These are phyloP conservation scores for Cryptocephalus moraei DNA, from an alignment of 2,888 invertebrate species.

Conservation along the genomic window DNA sequence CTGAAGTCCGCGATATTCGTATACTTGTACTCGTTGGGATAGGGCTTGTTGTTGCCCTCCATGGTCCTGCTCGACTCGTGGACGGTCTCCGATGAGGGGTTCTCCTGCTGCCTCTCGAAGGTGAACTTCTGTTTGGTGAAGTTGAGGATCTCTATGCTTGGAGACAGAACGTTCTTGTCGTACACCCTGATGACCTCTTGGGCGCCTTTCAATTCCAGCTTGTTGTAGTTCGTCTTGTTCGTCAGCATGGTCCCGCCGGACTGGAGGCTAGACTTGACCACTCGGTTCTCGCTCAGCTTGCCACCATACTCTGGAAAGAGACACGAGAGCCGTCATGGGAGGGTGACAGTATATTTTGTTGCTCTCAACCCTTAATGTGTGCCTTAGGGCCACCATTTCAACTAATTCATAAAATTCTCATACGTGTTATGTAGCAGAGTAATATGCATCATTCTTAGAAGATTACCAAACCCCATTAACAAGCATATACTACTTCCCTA, in stretches of 20 bases:
- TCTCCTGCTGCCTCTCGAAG: constrained; percentile 9
- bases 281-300: constrained; percentile 44
- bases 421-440: too few relatives aligned
- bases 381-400: too few relatives aligned
- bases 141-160: constrained; percentile 27
- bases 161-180: constrained; percentile 26
- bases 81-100: neutral
- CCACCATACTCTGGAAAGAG: constrained; percentile 20
- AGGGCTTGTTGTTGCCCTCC: constrained; percentile 1
- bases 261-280: constrained; percentile 71
- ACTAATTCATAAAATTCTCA: too few relatives aligned
- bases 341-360: too few relatives aligned
- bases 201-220: constrained; percentile 21
- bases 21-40: constrained; percentile 20
- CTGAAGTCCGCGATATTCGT: constrained; percentile 37
- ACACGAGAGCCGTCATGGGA: too few relatives aligned
- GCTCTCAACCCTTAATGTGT: too few relatives aligned
- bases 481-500: too few relatives aligned
- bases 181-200: constrained; percentile 33
- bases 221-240: constrained; percentile 29
- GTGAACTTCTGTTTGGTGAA: constrained; percentile 18
- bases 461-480: too few relatives aligned
- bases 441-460: too few relatives aligned
- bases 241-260: constrained; percentile 66
- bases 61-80: constrained; percentile 1